phyloP scores from a whole-genome alignment of 1,140 invertebrate species.

The Sycophaga agraensis region DNA sequence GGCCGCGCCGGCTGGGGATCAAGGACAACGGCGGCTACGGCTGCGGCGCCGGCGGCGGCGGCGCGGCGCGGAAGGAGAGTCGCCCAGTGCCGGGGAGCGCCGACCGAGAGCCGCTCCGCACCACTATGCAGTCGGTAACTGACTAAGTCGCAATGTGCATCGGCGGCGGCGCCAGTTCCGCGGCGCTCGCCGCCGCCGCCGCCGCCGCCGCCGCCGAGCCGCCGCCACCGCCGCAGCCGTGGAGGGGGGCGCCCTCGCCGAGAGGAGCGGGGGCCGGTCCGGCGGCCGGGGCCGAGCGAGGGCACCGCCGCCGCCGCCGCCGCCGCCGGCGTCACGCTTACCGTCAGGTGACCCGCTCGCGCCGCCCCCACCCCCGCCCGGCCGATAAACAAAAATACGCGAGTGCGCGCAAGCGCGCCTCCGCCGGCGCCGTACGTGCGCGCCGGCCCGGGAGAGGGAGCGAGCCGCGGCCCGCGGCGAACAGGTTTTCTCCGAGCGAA shows the following conservation, averaged over 20 bases:
- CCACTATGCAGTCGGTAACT: conserved; percentile 48
- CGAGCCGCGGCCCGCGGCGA: background rate
- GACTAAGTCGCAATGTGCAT: conserved; percentile 42
- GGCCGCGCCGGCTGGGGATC: too few relatives aligned
- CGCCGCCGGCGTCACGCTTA: background rate
- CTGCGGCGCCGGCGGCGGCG: too few relatives aligned
- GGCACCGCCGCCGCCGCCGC: background rate
- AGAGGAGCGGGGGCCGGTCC: background rate
- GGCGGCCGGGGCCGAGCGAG: background rate
- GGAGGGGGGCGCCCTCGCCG: background rate
- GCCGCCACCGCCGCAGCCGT: background rate
- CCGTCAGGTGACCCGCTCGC: background rate
- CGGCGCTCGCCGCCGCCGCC: conserved; percentile 2
- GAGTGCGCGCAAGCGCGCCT: too few relatives aligned
- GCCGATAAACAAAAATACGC: too few relatives aligned
- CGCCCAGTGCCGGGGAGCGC: too few relatives aligned
- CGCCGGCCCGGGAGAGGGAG: background rate
- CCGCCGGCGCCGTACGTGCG: background rate
- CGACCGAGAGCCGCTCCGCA: conserved; percentile 29
- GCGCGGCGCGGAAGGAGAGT: too few relatives aligned
- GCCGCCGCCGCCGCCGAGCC: background rate
- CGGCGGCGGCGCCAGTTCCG: conserved; percentile 41
- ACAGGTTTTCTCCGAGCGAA: too few relatives aligned
- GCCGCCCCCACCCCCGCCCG: background rate
- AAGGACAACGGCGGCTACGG: too few relatives aligned